phyloP scores from a whole-genome alignment of 2,113 vertebrate species.

The Beaufortia kweichowensis region DNA sequence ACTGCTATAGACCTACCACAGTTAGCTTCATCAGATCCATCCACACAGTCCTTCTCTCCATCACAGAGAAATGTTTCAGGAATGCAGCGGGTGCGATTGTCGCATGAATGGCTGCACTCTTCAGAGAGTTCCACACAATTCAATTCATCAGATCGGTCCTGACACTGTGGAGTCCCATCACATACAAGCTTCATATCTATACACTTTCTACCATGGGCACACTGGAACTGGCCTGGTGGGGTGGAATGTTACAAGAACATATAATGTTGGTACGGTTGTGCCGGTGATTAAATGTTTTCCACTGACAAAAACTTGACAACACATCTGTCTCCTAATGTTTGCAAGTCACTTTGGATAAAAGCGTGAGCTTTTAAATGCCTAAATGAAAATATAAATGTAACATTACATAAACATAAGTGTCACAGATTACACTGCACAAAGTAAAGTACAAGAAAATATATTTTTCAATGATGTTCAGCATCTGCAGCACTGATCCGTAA shows the following conservation, averaged over 20 bases:
- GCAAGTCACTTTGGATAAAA: too few species aligned
- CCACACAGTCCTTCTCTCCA: slow-evolving; percentile 80
- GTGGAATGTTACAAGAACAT: not conserved
- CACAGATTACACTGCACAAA: too few species aligned
- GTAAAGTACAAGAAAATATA: too few species aligned
- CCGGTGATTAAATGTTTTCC: too few species aligned
- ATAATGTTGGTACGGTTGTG: not conserved
- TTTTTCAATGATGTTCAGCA: too few species aligned
- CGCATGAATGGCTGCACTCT: slow-evolving; percentile 79
- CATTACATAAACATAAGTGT: too few species aligned
- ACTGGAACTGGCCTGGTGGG: slow-evolving; percentile 45
- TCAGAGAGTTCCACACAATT: slow-evolving; percentile 64
- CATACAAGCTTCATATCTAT: slow-evolving; percentile 50
- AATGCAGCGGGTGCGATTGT: slow-evolving; percentile 75
- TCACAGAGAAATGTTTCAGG: slow-evolving; percentile 83
- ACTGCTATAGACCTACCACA: slow-evolving; percentile 67
- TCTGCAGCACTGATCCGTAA: too few species aligned
- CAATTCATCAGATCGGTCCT: slow-evolving; percentile 56
- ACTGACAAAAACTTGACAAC: too few species aligned
- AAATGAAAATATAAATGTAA: too few species aligned
- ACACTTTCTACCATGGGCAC: slow-evolving; percentile 54
- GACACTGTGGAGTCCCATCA: slow-evolving; percentile 57
- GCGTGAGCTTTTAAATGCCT: too few species aligned
- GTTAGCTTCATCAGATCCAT: slow-evolving; percentile 77
- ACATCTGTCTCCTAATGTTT: too few species aligned